Percentiles rank a stretch among this genome's conserved stretches.
Conservation (phyloP, 53 echinoderm and acorn worm species). For the Echinometra lucunter region DNA sequence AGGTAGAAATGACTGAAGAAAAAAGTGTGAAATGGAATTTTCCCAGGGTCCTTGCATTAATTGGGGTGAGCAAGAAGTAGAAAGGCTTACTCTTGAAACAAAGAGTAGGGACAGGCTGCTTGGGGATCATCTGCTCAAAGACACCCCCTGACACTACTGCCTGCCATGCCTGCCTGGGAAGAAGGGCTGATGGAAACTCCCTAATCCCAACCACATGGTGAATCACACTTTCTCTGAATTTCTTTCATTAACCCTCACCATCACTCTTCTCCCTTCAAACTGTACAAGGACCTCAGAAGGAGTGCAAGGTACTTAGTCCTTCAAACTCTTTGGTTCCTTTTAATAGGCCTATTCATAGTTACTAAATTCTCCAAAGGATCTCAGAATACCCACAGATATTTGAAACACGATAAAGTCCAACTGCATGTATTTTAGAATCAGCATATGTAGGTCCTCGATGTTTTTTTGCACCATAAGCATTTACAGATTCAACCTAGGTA, state of each 20-base stretch:
- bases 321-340: background rate
- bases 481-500: background rate
- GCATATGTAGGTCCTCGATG: background rate
- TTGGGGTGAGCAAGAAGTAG: constrained; percentile 27
- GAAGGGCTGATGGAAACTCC: constrained; percentile 41
- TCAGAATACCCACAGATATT: background rate
- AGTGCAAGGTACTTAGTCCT: no score
- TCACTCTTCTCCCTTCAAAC: background rate
- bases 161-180: constrained; percentile 18
- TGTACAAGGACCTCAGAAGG: background rate
- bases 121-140: constrained; percentile 18
- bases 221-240: background rate
- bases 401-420: background rate
- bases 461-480: background rate
- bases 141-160: background rate
- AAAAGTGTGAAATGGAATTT: background rate
- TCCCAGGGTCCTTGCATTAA: background rate
- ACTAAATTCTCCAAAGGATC: background rate
- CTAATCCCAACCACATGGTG: constrained; percentile 32
- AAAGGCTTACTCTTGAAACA: constrained; percentile 34
- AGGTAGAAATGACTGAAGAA: background rate
- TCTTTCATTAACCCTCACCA: background rate
- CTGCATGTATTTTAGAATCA: background rate
- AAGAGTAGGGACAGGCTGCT: constrained; percentile 33
- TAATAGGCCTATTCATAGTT: background rate